Evolutionary conservation across 1,140 invertebrate species (phyloP).

Genomic region (Drosophila nigromelanica): DNA sequence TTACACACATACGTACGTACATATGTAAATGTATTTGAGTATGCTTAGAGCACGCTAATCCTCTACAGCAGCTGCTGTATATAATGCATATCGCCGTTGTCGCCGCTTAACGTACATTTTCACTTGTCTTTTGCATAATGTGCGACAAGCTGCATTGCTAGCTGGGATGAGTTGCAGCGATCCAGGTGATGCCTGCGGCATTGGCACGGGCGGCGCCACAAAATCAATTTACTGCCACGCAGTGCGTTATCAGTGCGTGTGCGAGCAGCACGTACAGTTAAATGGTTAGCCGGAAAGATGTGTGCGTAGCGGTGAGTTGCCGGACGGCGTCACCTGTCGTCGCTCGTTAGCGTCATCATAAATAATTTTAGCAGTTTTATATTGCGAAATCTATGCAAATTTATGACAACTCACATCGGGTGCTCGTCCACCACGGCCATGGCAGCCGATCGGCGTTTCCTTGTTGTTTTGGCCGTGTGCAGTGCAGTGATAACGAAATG

Average conservation of each 20-base stretch:
- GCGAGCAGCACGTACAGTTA: slow-evolving; percentile 1
- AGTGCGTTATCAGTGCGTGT: slow-evolving; percentile 63
- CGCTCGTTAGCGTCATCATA: slow-evolving; percentile 81
- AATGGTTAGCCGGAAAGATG: background rate
- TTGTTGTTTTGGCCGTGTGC: slow-evolving; percentile 42
- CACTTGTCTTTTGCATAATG: slow-evolving; percentile 78
- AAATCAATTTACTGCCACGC: slow-evolving; percentile 78
- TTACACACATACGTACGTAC: slow-evolving; percentile 24
- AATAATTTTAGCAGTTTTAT: slow-evolving; percentile 74
- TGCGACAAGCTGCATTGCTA: slow-evolving; percentile 52
- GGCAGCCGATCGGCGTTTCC: slow-evolving; percentile 48
- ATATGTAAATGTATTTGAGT: background rate
- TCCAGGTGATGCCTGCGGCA: slow-evolving; percentile 39
- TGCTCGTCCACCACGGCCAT: background rate
- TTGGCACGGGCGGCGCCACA: slow-evolving; percentile 74
- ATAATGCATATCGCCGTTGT: slow-evolving; percentile 52
- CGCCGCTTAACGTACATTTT: slow-evolving; percentile 74
- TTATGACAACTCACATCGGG: slow-evolving; percentile 58
- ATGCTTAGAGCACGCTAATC: slow-evolving; percentile 49
- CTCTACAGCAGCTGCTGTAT: slow-evolving; percentile 56
- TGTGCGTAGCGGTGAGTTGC: slow-evolving; percentile 31
- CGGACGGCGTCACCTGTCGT: slow-evolving; percentile 68
- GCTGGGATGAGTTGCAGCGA: slow-evolving; percentile 9
- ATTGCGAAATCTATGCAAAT: slow-evolving; percentile 74
- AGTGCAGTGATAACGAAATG: slow-evolving; percentile 72